Base-by-base conservation (phyloP, 2,888 invertebrate genomes). In the Agrenia bidenticulata region DNA sequence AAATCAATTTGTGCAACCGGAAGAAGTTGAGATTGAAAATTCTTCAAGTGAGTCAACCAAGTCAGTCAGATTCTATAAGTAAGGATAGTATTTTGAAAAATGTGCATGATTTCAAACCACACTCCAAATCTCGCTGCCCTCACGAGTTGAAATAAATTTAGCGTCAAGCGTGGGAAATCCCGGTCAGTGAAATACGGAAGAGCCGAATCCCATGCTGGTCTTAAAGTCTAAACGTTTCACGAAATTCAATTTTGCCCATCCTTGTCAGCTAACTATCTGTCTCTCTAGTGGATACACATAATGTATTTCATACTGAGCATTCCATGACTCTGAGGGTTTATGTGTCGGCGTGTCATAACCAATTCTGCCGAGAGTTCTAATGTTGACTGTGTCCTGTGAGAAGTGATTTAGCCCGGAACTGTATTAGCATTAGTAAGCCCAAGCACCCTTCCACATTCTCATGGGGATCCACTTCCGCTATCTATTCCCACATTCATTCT, bases 11-110 rank as follows among this genome's bases (percentile, higher is more conserved):
- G 45, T 49, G 39, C 50, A 66, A 66, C 69, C 65, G 69, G 69
- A 69, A 69, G 69, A 32, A 63, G 58, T 37, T 26, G 59, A 63
- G 69, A 69, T 69, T 69, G 66, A 55, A 66, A 66, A 68, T 68
- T 68, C 64, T 61, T 59, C 57, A 39, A 27, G 32, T 19, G 23
- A 4, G 21, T 9, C 51, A 51, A 51, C 23, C 51, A 51, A 2
- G 7, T 5, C 37, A 1, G 57, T 41, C 50, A 7, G 32, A 11
- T 32, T 37, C 32, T 7, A 32, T 11, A n/a, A n/a, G n/a, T n/a
- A 39, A 39, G 15, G 39, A 15, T 11, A 39, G 39, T n/a, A 5
- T n/a, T 45, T 45, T 17, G 45, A 45, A 45, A 59, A 64, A 64
- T 68, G 60, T 68, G 68, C 39, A 68, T 68, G 56, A 68, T 68